Conservation (phyloP, 2,797 vertebrate species). For the Sebastes kiyomatsui region DNA sequence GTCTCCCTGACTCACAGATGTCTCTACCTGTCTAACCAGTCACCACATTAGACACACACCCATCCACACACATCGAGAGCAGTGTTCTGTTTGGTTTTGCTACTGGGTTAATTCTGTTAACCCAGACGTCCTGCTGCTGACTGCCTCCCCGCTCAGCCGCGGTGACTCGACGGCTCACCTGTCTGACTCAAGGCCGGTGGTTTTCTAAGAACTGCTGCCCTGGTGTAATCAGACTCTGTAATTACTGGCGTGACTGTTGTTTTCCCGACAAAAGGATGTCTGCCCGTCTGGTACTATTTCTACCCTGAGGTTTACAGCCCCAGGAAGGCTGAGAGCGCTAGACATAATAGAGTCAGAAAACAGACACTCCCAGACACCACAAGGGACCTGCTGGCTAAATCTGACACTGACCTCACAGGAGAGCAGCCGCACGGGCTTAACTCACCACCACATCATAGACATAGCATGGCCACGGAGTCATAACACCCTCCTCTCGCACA, state of each 20-base stretch:
- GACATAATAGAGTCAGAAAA: constrained; percentile 85
- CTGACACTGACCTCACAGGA: constrained; percentile 81
- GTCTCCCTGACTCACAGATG: constrained; percentile 48
- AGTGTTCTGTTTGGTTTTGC: constrained; percentile 43
- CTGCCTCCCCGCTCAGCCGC: constrained; percentile 12
- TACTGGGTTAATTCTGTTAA: constrained; percentile 61
- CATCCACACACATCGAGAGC: background rate
- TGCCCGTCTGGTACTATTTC: constrained; percentile 82
- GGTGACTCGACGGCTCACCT: constrained; percentile 69
- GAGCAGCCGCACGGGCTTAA: constrained; percentile 74
- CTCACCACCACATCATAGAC: constrained; percentile 82
- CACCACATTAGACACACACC: constrained; percentile 22
- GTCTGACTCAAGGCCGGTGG: constrained; percentile 58
- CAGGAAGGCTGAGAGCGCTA: constrained; percentile 79
- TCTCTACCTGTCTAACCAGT: constrained; percentile 68
- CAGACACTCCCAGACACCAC: constrained; percentile 85
- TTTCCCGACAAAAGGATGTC: constrained; percentile 80
- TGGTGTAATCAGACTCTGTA: constrained; percentile 77
- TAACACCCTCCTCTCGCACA: constrained; percentile 70
- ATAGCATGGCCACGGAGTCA: constrained; percentile 71
- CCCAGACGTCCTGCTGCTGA: constrained; percentile 59
- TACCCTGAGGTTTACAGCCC: constrained; percentile 82
- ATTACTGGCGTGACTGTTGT: constrained; percentile 76
- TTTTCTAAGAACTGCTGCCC: constrained; percentile 62
- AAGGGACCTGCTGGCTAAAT: constrained; percentile 83